Evolutionary conservation across 2,888 invertebrate species (phyloP).

Genomic region (Ferdinandea cuprea): DNA sequence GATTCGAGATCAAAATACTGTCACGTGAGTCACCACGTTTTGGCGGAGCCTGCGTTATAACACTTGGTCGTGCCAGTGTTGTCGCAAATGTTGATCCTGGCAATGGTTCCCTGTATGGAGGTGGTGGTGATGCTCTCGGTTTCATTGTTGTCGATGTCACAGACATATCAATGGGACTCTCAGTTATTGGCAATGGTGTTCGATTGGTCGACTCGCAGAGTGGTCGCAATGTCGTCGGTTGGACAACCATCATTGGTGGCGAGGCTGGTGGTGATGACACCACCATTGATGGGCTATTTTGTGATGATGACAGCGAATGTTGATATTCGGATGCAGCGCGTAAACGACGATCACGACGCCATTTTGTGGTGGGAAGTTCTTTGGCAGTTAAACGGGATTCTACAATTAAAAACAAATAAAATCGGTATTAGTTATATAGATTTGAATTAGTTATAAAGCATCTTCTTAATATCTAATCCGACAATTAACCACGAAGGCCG

Average conservation of each 20-base stretch:
- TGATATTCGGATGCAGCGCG: constrained; percentile 82
- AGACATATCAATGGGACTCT: constrained; percentile 83
- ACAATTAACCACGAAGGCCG: no score
- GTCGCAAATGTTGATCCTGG: constrained; percentile 81
- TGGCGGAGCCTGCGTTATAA: constrained; percentile 86
- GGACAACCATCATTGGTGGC: constrained; percentile 71
- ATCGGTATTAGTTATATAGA: background rate
- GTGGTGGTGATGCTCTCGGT: constrained; percentile 81
- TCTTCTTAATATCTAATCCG: no score
- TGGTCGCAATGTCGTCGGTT: constrained; percentile 75
- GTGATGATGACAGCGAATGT: constrained; percentile 77
- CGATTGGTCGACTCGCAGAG: constrained; percentile 78
- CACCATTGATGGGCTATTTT: constrained; percentile 77
- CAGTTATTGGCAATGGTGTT: constrained; percentile 77
- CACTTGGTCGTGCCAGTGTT: constrained; percentile 84
- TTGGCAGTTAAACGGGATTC: constrained; percentile 84
- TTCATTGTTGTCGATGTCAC: constrained; percentile 80
- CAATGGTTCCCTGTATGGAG: constrained; percentile 82
- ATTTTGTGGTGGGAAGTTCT: constrained; percentile 88
- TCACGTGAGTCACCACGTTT: constrained; percentile 80
- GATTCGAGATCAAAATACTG: constrained; percentile 77
- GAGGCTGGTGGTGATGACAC: constrained; percentile 73
- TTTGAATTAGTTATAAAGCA: no score
- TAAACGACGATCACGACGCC: constrained; percentile 88
- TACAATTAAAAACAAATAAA: constrained; percentile 76